Conservation (phyloP, 2,888 invertebrate genomes). For the Amiota communis region DNA sequence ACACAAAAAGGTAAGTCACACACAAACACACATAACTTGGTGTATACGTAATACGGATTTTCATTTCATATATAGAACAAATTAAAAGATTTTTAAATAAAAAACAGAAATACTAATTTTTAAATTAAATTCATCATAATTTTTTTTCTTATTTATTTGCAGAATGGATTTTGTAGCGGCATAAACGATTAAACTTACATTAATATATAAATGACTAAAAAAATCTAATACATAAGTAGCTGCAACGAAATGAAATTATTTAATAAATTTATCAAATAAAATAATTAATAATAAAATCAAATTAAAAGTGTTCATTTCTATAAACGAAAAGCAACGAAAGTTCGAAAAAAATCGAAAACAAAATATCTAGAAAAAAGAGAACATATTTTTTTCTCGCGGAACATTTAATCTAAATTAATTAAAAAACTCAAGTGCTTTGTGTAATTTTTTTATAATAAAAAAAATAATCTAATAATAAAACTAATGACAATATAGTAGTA, state of each 20-base stretch:
- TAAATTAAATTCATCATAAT: neutral
- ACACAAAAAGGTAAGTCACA: conserved; percentile 37
- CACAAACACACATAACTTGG: conserved; percentile 50
- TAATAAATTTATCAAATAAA: conserved; percentile 7
- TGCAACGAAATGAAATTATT: conserved; percentile 1
- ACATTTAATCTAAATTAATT: neutral
- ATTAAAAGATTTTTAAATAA: conserved; percentile 31
- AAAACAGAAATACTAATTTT: conserved; percentile 24
- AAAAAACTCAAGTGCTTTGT: neutral
- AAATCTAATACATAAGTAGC: neutral
- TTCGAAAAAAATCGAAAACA: neutral
- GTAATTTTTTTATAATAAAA: conserved; percentile 11
- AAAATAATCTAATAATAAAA: conserved; percentile 30
- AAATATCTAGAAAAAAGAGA: too few species aligned
- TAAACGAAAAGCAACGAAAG: neutral
- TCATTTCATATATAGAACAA: neutral
- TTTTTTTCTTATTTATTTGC: too few species aligned
- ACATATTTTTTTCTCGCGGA: too few species aligned
- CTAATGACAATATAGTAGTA: neutral
- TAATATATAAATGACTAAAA: neutral
- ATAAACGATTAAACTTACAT: neutral
- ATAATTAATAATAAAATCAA: neutral
- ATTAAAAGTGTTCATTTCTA: conserved; percentile 23
- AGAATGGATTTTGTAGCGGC: conserved; percentile 14
- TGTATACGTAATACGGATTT: conserved; percentile 51